Conservation (phyloP, 2,797 vertebrate genomes). For the Siniperca obscura region DNA sequence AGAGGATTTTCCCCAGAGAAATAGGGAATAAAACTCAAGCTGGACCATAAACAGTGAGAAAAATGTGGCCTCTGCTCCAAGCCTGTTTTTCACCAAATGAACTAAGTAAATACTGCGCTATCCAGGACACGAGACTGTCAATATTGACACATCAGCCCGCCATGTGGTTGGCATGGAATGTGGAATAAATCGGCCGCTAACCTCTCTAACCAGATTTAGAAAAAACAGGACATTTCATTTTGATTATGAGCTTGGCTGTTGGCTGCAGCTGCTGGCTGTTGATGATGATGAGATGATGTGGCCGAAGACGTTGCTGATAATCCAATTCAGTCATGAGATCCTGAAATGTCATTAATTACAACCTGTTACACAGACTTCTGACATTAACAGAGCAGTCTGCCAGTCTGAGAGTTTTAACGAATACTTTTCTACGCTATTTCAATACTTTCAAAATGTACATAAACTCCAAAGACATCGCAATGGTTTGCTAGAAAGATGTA, state of each 20-base stretch:
- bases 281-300: conserved; percentile 2
- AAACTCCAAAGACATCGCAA: not conserved
- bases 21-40: not conserved
- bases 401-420: not conserved
- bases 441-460: not conserved
- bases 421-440: not conserved
- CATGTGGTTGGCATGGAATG: conserved; percentile 64
- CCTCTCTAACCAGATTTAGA: conserved; percentile 64
- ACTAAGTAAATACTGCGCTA: conserved; percentile 33
- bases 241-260: conserved; percentile 46
- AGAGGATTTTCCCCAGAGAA: not conserved
- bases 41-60: not conserved
- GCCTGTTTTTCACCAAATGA: conserved; percentile 39
- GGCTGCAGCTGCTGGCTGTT: conserved; percentile 33
- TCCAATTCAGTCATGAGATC: conserved; percentile 70
- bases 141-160: conserved; percentile 65
- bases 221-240: conserved; percentile 53
- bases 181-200: conserved; percentile 46
- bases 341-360: conserved; percentile 56
- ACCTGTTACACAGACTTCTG: conserved; percentile 23
- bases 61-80: not conserved
- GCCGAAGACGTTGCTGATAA: conserved; percentile 49
- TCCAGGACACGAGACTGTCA: conserved; percentile 62
- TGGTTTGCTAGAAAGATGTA: not conserved
- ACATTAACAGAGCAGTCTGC: conserved; percentile 15